Evolutionary conservation across 2,888 invertebrate genomes (phyloP).

Genomic region (Lasioglossum pauxillum): DNA sequence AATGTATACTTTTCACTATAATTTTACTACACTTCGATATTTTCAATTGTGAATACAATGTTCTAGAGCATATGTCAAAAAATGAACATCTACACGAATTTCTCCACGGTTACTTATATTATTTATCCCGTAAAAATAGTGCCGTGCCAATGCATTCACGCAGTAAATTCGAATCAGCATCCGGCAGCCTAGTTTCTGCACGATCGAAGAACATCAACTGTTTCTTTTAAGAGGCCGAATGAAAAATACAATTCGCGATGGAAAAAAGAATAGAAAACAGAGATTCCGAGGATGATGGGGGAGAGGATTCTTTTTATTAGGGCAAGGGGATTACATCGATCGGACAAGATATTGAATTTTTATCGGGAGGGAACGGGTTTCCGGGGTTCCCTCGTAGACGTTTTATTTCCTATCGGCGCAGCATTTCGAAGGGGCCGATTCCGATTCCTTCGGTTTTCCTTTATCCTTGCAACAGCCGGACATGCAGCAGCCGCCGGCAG

Average conservation of each 20-base stretch:
- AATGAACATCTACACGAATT: not conserved
- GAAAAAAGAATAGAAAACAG: not conserved
- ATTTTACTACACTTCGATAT: not conserved
- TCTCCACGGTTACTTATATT: not conserved
- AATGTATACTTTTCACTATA: not conserved
- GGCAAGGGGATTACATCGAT: slow-evolving; percentile 22
- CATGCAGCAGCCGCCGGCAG: slow-evolving; percentile 75
- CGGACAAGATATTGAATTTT: slow-evolving; percentile 6
- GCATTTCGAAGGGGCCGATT: slow-evolving; percentile 26
- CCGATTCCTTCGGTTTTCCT: slow-evolving; percentile 43
- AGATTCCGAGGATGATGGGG: not conserved
- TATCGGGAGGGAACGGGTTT: not conserved
- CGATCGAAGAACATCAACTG: not conserved
- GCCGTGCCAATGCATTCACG: not conserved
- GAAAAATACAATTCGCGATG: not conserved
- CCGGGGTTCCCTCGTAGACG: not conserved
- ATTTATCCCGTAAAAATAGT: not conserved
- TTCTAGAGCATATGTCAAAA: not conserved
- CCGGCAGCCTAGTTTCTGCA: not conserved
- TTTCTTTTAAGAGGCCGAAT: not conserved
- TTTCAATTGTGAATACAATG: not conserved
- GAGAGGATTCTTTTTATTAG: not conserved
- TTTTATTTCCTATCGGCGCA: slow-evolving; percentile 53
- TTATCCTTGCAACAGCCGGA: slow-evolving; percentile 75
- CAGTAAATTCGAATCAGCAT: not conserved